Evolutionary conservation across 2,888 invertebrate genomes (phyloP), one percentile per base, ranked within the genome.

Genomic region (Pyrrhia umbra): DNA sequence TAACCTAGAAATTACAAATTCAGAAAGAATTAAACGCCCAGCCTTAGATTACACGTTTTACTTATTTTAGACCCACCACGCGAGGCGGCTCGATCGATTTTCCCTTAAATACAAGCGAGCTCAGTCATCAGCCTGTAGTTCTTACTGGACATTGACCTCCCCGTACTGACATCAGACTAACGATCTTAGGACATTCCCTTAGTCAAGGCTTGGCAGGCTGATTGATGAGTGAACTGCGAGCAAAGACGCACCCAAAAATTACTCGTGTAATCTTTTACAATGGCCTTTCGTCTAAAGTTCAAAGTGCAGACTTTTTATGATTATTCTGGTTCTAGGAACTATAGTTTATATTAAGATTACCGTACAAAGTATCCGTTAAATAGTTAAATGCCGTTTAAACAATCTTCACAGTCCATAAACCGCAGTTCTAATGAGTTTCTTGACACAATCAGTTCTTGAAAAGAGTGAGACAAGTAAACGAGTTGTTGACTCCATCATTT

Each of bases 211-310:
- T 50, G 37, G 34, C 42, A 16, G 40, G 18, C 50, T 72, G 72
- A 70, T 70, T 70, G 60, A 70, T 70, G 72, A 55, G 23, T 30
- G 5, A 54, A 66, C 55, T 70, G 51, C 37, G 21, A 45, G 46
- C 25, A 23, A 55, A 42, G 60, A 46, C 52, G 51, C 34, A 37
- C 20, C 50, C 42, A 59, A 15, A 27, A 16, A 55, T 71, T 65
- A 71, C 52, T 40, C 51, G 27, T 64, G 21, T 46, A 46, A 45
- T 46, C 55, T 64, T 66, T 13, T 40, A 54, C 13, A 20, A 47
- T 47, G n/a, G 27, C 16, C 34, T 46, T 46, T 51, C 21, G 1
- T 34, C 6, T 42, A 18, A 8, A 20, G 27, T 15, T 47, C 5
- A 51, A 39, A 40, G 20, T 30, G 9, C 10, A 42, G 18, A 13